Evolutionary conservation across 2,113 vertebrate species (phyloP).

Genomic region (Nothoprocta perdicaria): DNA sequence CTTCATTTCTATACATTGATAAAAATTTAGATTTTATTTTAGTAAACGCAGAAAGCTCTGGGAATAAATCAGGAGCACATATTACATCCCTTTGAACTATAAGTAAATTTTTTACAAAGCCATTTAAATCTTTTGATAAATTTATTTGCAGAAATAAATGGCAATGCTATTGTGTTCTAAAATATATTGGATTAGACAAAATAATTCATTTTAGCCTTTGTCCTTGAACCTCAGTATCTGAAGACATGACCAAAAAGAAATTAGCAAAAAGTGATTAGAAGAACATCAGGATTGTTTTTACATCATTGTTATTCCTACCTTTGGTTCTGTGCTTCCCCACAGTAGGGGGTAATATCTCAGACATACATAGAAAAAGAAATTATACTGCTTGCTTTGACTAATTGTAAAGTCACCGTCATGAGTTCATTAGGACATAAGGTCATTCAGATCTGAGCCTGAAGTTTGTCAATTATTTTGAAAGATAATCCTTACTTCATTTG

Average conservation of each 20-base stretch:
- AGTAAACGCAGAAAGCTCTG: not conserved
- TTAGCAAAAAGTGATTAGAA: not conserved
- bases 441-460: conserved; percentile 35
- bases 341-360: not conserved
- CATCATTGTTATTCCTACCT: not conserved
- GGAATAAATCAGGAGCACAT: not conserved
- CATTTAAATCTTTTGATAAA: not conserved
- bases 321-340: not conserved
- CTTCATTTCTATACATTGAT: not conserved
- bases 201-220: not conserved
- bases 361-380: not conserved
- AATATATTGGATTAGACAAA: not conserved
- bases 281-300: not conserved
- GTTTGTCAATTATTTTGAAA: conserved; percentile 29
- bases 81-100: not conserved
- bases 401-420: not conserved
- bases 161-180: not conserved
- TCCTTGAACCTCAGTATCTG: not conserved
- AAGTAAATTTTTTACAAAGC: not conserved
- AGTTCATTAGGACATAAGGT: conserved; percentile 37
- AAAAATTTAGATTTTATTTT: not conserved
- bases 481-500: not conserved
- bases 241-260: not conserved
- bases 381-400: conserved; percentile 40
- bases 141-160: not conserved